These are phyloP conservation scores for Perizoma flavofasciatum DNA, from an alignment of 2,888 invertebrate species.

Conservation along the genomic window DNA sequence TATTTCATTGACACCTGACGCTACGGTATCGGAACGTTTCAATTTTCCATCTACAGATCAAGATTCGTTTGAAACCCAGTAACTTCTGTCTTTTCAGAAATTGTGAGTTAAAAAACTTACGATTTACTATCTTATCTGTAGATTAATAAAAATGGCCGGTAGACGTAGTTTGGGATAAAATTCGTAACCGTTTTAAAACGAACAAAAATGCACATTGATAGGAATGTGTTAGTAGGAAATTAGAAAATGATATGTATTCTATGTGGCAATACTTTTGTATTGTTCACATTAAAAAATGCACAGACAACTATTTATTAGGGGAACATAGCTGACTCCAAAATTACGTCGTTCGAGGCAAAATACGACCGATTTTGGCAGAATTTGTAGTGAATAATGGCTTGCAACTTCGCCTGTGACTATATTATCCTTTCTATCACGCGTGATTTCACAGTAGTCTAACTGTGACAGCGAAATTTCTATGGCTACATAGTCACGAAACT, in stretches of 20 bases:
- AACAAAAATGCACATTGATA: slow-evolving; percentile 44
- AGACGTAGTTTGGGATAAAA: slow-evolving; percentile 29
- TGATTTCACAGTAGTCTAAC: no score
- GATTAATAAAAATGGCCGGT: slow-evolving; percentile 5
- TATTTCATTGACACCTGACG: not conserved
- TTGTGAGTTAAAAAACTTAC: not conserved
- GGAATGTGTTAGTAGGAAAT: slow-evolving; percentile 73
- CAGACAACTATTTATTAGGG: not conserved
- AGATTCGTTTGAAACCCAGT: slow-evolving; percentile 8
- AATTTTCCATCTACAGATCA: slow-evolving; percentile 1
- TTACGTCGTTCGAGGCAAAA: not conserved
- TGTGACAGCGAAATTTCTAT: no score
- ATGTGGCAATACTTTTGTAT: slow-evolving; percentile 76
- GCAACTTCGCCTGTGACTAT: no score
- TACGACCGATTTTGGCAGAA: not conserved
- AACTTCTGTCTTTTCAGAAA: slow-evolving; percentile 11
- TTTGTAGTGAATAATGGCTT: no score
- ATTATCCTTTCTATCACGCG: no score
- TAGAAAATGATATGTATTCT: slow-evolving; percentile 73
- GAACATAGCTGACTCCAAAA: slow-evolving; percentile 9
- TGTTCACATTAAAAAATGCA: slow-evolving; percentile 22
- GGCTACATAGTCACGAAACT: no score
- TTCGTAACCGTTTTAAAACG: slow-evolving; percentile 19
- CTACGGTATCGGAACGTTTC: slow-evolving; percentile 2
- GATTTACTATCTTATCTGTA: slow-evolving; percentile 4